Evolutionary conservation across 1,140 invertebrate genomes (phyloP), one percentile per base, ranked within the genome.

Genomic region (Lanistes nyassanus): DNA sequence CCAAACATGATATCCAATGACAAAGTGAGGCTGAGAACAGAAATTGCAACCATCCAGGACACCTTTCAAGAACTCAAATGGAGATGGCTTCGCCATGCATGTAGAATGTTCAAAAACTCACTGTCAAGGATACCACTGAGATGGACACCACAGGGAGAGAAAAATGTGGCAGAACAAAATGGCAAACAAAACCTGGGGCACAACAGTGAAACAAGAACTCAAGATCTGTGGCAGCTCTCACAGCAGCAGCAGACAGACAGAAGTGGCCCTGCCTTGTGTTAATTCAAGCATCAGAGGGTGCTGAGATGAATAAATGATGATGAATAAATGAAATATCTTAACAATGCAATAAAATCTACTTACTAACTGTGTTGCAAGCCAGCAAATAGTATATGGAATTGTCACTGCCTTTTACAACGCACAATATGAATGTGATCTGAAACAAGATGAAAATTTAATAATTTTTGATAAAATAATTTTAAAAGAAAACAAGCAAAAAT

Each of bases 341-440:
- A 26, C 21, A 65, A 7, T 23, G 9, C 2, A n/a, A 31, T 23
- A 66, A 39, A 2, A 4, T 6, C 26, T 11, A 69, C 67, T 69
- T 31, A 69, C 67, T 69, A 31, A 69, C 53, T 60, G 56, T 72
- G 37, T 72, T 72, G 56, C 70, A 72, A 26, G 70, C 70, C 29
- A 72, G 37, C 1, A 72, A 55, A 37, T 72, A 72, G 56, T 72
- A 72, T 21, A 55, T 23, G 23, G 55, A 13, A 9, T 60, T 42
- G 21, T 62, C 29, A 37, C 16, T 29, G n/a, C 70, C 70, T 26
- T 37, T 55, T 29, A 72, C 37, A 55, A 72, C n/a, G 42, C 70
- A 60, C 69, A 72, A 5, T 37, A 72, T 60, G n/a, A 72, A 72
- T 58, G 70, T 72, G 34, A 72, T 72, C 70, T 72, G 70, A 36